Conservation (phyloP, 1,140 invertebrate genomes). For the Heliothis subflexa region DNA sequence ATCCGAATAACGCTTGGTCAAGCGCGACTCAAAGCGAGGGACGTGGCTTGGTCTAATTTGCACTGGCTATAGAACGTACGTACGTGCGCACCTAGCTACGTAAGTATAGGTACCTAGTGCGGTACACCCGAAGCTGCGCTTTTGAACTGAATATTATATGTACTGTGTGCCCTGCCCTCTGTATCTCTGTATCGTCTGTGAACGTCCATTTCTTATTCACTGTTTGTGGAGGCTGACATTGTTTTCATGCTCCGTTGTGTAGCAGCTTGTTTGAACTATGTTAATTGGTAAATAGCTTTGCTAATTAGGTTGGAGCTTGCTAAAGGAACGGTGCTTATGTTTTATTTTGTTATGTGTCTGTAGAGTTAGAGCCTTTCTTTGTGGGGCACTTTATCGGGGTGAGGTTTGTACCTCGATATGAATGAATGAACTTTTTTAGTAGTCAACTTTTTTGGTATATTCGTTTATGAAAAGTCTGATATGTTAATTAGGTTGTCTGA, state of each 20-base stretch:
- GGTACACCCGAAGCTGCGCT: slow-evolving; percentile 38
- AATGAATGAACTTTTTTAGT: too few species aligned
- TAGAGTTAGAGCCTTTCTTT: not conserved
- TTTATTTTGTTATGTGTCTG: not conserved
- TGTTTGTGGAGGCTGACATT: slow-evolving; percentile 45
- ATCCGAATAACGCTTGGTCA: slow-evolving; percentile 83
- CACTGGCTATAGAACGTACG: slow-evolving; percentile 49
- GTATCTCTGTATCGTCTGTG: slow-evolving; percentile 42
- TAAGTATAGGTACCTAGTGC: not conserved
- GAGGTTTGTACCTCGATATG: too few species aligned
- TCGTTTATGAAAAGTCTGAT: too few species aligned
- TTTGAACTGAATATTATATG: slow-evolving; percentile 63
- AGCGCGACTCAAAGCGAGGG: slow-evolving; percentile 79
- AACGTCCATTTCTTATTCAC: slow-evolving; percentile 42
- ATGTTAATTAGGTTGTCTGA: too few species aligned
- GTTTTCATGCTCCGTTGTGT: slow-evolving; percentile 21
- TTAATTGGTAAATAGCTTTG: slow-evolving; percentile 38
- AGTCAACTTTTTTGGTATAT: too few species aligned
- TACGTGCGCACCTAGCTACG: not conserved
- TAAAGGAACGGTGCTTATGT: slow-evolving; percentile 6
- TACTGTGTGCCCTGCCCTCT: slow-evolving; percentile 43
- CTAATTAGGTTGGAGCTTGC: slow-evolving; percentile 1
- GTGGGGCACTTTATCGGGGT: too few species aligned
- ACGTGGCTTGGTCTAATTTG: slow-evolving; percentile 78
- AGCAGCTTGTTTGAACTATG: slow-evolving; percentile 1